phyloP scores from a whole-genome alignment of 2,113 vertebrate species.

The Grammomys dolichurus region DNA sequence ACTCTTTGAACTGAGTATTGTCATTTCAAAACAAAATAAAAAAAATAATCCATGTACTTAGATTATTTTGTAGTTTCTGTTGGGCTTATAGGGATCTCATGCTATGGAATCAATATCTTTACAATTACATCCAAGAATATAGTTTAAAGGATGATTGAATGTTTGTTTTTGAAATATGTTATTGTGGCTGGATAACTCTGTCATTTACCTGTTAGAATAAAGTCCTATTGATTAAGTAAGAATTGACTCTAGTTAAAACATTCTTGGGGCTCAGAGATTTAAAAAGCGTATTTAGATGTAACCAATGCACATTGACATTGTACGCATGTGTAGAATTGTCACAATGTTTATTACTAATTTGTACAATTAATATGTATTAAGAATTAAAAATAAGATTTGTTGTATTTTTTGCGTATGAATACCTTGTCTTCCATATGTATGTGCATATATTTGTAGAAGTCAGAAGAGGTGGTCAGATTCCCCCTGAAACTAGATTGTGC shows the following conservation, averaged over 20 bases:
- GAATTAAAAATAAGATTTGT: background rate
- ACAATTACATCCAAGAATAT: background rate
- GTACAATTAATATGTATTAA: background rate
- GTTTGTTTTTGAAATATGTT: conserved; percentile 14
- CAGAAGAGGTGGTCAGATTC: background rate
- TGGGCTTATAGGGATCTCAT: background rate
- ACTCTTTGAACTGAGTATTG: background rate
- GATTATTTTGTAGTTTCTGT: background rate
- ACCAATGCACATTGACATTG: background rate
- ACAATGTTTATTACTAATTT: background rate
- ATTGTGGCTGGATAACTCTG: background rate
- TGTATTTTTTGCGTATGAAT: background rate
- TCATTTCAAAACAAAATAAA: conserved; percentile 34
- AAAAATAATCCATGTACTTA: background rate
- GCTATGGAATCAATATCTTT: background rate
- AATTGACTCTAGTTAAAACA: background rate
- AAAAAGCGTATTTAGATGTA: background rate
- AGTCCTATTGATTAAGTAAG: conserved; percentile 3
- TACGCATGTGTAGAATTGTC: background rate
- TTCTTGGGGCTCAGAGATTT: background rate
- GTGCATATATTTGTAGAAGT: background rate
- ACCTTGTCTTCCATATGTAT: background rate
- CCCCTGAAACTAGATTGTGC: background rate
- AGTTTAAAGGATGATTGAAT: background rate
- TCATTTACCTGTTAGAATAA: background rate